phyloP scores from a whole-genome alignment of 2,797 vertebrate genomes.

The Diglossa cyanea region DNA sequence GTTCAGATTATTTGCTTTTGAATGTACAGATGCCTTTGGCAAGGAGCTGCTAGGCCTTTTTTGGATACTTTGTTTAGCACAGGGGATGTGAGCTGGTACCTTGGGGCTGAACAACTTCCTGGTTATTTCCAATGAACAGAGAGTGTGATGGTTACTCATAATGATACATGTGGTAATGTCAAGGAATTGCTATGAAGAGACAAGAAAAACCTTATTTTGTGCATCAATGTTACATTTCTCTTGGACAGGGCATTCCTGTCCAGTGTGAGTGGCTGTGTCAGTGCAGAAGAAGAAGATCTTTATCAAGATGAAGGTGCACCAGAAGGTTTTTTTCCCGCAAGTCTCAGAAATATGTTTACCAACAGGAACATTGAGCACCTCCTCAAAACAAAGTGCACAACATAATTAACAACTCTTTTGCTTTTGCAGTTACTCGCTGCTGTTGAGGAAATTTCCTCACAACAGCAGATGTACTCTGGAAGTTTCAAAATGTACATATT shows the following conservation, averaged over 20 bases:
- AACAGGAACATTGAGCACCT: not conserved
- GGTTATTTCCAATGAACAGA: not conserved
- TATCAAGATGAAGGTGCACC: not conserved
- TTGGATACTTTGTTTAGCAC: not conserved
- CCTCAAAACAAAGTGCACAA: not conserved
- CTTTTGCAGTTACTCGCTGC: not conserved
- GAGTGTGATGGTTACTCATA: not conserved
- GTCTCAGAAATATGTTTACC: not conserved
- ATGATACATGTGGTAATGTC: not conserved
- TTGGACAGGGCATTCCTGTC: fast-evolving
- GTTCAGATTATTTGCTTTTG: not conserved
- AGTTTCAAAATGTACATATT: not conserved
- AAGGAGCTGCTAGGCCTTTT: not conserved
- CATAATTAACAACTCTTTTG: not conserved
- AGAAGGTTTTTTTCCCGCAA: not conserved
- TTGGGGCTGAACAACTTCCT: not conserved
- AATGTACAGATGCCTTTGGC: not conserved
- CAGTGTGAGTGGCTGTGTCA: not conserved
- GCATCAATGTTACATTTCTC: not conserved
- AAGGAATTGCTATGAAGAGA: fast-evolving
- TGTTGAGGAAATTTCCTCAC: not conserved
- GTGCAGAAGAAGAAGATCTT: not conserved
- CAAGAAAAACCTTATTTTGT: not conserved
- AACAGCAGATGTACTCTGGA: not conserved
- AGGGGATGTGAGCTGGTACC: not conserved